phyloP scores from a whole-genome alignment of 2,888 invertebrate genomes.

The Ectemnius cavifrons region DNA sequence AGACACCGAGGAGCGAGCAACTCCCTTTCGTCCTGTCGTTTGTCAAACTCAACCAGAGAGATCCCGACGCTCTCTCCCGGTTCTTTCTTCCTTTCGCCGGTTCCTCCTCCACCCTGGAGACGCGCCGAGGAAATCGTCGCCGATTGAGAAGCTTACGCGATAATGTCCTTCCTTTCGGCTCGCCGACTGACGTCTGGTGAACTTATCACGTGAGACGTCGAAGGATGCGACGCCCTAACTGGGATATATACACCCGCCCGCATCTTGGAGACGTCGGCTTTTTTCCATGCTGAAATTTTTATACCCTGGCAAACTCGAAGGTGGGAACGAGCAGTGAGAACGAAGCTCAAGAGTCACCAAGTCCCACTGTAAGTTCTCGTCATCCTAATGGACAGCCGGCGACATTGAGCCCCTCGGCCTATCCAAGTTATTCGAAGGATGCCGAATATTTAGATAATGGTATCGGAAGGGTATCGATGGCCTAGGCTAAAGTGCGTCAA shows the following conservation, averaged over 20 bases:
- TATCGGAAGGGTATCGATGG: constrained; percentile 1
- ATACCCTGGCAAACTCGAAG: background rate
- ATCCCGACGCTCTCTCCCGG: constrained; percentile 28
- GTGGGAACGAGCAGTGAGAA: background rate
- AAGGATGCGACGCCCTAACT: constrained; percentile 28
- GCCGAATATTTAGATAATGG: constrained; percentile 1
- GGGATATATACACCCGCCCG: constrained; percentile 24
- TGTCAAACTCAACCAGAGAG: constrained; percentile 62
- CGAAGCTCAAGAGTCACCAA: background rate
- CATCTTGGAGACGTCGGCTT: background rate
- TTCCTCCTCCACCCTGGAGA: background rate
- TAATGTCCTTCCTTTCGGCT: constrained; percentile 50
- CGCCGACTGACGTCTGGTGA: constrained; percentile 24
- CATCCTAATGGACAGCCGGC: constrained; percentile 3
- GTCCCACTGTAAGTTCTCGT: background rate
- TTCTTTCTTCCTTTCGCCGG: constrained; percentile 11
- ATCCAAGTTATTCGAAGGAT: background rate
- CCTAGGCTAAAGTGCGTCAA: background rate
- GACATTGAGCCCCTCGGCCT: background rate
- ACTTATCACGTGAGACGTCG: constrained; percentile 33
- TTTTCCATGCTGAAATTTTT: background rate
- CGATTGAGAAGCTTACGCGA: constrained; percentile 61
- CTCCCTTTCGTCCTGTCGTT: constrained; percentile 59
- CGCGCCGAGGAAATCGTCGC: constrained; percentile 48
- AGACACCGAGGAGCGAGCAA: constrained; percentile 56